A percentile compares a stretch with the other conserved stretches of the same genome.
Conservation (phyloP, 1,140 invertebrate genomes). For the Leptinotarsa undecemlineata region DNA sequence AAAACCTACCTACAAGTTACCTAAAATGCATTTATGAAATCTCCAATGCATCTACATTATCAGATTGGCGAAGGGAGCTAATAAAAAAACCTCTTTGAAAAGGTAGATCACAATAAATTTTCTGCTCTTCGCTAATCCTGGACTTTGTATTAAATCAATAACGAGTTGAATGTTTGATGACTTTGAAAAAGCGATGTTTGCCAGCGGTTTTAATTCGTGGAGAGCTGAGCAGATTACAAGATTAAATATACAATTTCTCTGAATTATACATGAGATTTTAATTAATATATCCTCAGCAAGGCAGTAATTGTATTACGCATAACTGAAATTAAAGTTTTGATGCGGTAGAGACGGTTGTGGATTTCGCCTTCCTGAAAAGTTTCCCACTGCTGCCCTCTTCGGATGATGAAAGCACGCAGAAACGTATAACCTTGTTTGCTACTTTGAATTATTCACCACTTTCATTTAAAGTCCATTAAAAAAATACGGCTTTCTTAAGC, state of each 20-base stretch:
- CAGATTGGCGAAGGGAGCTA: background rate
- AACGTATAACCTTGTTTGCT: conserved; percentile 20
- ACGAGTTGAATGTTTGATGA: conserved; percentile 33
- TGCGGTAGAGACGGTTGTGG: conserved; percentile 21
- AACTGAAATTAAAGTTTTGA: conserved; percentile 50
- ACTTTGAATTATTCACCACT: conserved; percentile 8
- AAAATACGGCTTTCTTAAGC: too few species aligned
- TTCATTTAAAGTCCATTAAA: background rate
- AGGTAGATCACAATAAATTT: conserved; percentile 15
- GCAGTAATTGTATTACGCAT: conserved; percentile 49
- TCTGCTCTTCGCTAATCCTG: conserved; percentile 25
- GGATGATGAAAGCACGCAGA: conserved; percentile 23
- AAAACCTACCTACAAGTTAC: too few species aligned
- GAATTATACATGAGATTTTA: conserved; percentile 55
- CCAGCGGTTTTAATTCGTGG: conserved; percentile 52
- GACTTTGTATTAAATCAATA: conserved; percentile 43
- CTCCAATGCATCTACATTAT: background rate
- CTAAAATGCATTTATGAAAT: too few species aligned
- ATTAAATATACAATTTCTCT: conserved; percentile 54
- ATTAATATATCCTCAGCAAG: conserved; percentile 53
- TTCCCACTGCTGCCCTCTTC: conserved; percentile 9
- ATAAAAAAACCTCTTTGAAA: background rate
- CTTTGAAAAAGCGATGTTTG: conserved; percentile 50
- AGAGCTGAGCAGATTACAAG: conserved; percentile 50
- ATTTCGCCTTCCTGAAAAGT: background rate